Conservation (phyloP, 2,113 vertebrate genomes). For the Hemichromis elongatus region DNA sequence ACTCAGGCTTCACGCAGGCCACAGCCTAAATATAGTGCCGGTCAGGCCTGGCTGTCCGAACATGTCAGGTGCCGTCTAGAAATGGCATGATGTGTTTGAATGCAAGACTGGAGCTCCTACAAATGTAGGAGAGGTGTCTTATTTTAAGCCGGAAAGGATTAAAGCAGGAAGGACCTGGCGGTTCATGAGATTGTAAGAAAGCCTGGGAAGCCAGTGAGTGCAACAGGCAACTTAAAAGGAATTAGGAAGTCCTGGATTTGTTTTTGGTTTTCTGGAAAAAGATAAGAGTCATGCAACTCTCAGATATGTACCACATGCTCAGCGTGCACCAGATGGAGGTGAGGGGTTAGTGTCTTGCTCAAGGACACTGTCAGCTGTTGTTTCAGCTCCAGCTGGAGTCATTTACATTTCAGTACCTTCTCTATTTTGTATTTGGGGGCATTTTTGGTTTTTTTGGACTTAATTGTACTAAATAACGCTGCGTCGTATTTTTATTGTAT, state of each 20-base stretch:
- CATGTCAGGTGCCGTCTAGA: background rate
- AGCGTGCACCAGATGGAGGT: background rate
- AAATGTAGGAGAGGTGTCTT: background rate
- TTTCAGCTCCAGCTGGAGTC: background rate
- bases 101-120: background rate
- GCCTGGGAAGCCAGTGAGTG: background rate
- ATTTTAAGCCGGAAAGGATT: constrained; percentile 14
- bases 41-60: background rate
- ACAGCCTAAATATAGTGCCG: constrained; percentile 39
- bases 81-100: constrained; percentile 2
- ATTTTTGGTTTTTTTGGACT: background rate
- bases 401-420: background rate
- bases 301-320: background rate
- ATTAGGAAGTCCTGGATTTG: background rate
- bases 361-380: constrained; percentile 26
- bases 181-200: background rate
- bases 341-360: background rate
- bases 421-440: background rate
- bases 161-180: background rate
- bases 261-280: background rate
- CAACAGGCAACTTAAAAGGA: background rate
- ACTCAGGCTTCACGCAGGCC: constrained; percentile 22
- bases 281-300: background rate
- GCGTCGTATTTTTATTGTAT: background rate
- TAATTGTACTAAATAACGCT: background rate